Percentiles rank a stretch among this genome's conserved stretches.
phyloP scores from a whole-genome alignment of 2,113 vertebrate species.

The Microcebus griseorufus region DNA sequence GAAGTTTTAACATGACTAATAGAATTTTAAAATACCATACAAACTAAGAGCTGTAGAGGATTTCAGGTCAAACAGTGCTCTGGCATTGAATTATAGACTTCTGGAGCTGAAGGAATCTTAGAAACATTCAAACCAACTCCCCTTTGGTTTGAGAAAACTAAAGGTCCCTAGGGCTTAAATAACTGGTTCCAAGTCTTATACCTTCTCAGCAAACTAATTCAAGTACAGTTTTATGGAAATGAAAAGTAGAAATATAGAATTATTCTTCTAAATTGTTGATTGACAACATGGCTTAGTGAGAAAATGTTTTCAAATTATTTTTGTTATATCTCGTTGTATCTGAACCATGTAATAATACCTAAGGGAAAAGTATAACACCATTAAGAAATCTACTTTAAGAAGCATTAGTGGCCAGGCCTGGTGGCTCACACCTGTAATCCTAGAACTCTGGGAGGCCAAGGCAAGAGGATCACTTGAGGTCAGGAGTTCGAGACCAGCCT shows the following conservation, averaged over 20 bases:
- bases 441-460: too few species aligned
- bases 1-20: not conserved
- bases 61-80: not conserved
- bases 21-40: not conserved
- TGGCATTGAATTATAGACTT: not conserved
- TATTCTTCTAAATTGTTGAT: not conserved
- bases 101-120: not conserved
- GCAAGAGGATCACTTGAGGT: too few species aligned
- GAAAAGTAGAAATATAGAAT: not conserved
- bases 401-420: not conserved
- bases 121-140: not conserved
- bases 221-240: not conserved
- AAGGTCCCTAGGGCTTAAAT: not conserved
- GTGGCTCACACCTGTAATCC: too few species aligned
- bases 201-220: not conserved
- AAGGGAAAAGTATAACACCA: not conserved
- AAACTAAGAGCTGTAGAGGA: not conserved
- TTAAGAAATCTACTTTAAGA: constrained; percentile 27
- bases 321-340: not conserved
- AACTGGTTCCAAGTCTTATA: not conserved
- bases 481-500: too few species aligned
- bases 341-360: not conserved
- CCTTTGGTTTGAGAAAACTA: not conserved
- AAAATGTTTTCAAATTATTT: not conserved
- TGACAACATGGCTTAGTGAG: not conserved